These are phyloP conservation scores for Periphyllus acericola DNA, from an alignment of 2,888 invertebrate genomes.

Conservation along the genomic window DNA sequence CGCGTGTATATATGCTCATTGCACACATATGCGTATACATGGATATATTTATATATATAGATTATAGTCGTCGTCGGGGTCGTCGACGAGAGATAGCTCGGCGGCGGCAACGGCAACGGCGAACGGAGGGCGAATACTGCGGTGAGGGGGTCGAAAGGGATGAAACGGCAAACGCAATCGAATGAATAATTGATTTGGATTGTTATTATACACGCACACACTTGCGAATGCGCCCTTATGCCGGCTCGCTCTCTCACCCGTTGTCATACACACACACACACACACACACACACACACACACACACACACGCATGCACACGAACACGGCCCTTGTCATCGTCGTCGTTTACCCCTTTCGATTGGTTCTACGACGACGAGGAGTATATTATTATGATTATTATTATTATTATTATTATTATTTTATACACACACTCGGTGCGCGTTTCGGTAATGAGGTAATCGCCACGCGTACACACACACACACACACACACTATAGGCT, in stretches of 20 bases:
- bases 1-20: neutral
- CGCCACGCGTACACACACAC: constrained; percentile 39
- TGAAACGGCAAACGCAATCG: constrained; percentile 61
- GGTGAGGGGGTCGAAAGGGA: constrained; percentile 49
- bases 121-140: neutral
- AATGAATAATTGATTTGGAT: constrained; percentile 64
- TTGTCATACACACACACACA: constrained; percentile 59
- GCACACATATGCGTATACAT: neutral
- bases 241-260: neutral
- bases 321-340: constrained; percentile 48
- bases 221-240: neutral
- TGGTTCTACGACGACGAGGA: constrained; percentile 28
- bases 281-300: constrained; percentile 23
- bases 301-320: constrained; percentile 42
- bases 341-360: constrained; percentile 58
- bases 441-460: constrained; percentile 63
- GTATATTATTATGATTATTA: constrained; percentile 10
- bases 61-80: constrained; percentile 38
- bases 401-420: neutral
- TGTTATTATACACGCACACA: constrained; percentile 63
- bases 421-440: constrained; percentile 23
- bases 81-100: constrained; percentile 32
- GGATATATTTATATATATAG: constrained; percentile 23
- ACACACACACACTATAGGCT: constrained; percentile 43
- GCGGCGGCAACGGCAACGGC: neutral